Evolutionary conservation across 2,113 vertebrate genomes (phyloP).

Genomic region (Trachemys scripta): DNA sequence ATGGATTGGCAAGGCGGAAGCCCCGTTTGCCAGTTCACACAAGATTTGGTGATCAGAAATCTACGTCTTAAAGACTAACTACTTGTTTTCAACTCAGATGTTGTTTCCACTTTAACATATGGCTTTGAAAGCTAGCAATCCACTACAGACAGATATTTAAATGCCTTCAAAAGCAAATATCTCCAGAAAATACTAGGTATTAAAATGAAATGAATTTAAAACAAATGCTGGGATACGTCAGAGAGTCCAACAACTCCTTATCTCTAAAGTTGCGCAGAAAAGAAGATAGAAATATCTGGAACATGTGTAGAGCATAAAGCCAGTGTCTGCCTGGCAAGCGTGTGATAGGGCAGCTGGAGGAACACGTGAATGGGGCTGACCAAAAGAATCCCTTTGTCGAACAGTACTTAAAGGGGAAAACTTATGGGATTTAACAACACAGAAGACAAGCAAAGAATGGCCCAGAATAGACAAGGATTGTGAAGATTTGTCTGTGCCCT

Average conservation of each 20-base stretch:
- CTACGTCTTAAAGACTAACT: constrained; percentile 24
- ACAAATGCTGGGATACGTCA: constrained; percentile 52
- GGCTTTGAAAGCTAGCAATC: constrained; percentile 40
- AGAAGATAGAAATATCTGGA: neutral
- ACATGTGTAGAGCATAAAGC: too few relatives aligned
- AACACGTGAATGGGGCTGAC: neutral
- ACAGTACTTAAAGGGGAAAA: neutral
- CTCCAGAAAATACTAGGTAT: constrained; percentile 23
- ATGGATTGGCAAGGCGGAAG: neutral
- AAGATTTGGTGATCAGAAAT: constrained; percentile 69
- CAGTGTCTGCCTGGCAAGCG: too few relatives aligned
- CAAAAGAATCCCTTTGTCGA: neutral
- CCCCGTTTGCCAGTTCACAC: constrained; percentile 64
- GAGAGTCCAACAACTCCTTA: constrained; percentile 22
- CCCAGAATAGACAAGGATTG: neutral
- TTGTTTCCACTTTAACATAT: constrained; percentile 31
- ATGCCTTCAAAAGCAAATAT: neutral
- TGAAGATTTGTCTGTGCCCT: neutral
- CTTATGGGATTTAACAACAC: neutral
- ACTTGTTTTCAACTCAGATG: constrained; percentile 47
- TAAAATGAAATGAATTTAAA: constrained; percentile 32
- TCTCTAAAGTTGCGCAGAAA: neutral
- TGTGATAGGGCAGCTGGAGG: neutral
- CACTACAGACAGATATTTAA: neutral
- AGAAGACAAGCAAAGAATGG: neutral